Evolutionary conservation across 2,113 vertebrate species (phyloP), one percentile per base, ranked within the genome.

Genomic region (Scophthalmus maximus): DNA sequence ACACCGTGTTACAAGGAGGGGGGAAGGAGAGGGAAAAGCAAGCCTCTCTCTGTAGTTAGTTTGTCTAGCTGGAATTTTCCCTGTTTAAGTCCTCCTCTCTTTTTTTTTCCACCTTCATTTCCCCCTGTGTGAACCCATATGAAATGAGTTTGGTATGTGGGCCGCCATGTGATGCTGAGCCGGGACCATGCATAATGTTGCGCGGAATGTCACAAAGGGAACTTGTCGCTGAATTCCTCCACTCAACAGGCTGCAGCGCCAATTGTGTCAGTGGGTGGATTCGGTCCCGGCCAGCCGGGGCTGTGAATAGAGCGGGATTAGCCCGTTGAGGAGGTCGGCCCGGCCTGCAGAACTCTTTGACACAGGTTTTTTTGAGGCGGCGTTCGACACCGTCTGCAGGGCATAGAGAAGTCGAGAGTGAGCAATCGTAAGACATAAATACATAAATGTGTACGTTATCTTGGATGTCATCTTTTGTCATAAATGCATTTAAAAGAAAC

Each of bases 221-320:
- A 92, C 89, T 91, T 92, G 88, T 90, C 89, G 90, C 90, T 77
- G 75, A 89, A 90, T 92, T 93, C 90, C 88, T 84, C 58, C 30
- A 22, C 87, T 88, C 83, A 80, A 90, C 84, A 86, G 81, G 87
- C 89, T 86, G 82, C 68, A 46, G 89, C 60, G 84, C 85, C 88
- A 90, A 91, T 92, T 92, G 90, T 91, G 79, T 90, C 84, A 84
- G 87, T 88, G 86, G 80, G 87, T 83, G 83, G 87, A 84, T 81
- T 82, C 70, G 59, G 79, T 75, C 67, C 42, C 53, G 84, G 78
- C 78, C 75, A 63, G 80, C 44, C 66, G 0, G 51, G 53, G 30
- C 73, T 76, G 60, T 87, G 86, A 89, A 86, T 85, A 73, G 82
- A 83, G 68, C 53, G 14, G 84, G 82, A 89, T 87, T 86, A 88